Percentiles rank a stretch among this genome's conserved stretches.
phyloP scores from a whole-genome alignment of 2,888 invertebrate genomes.

The Arge pagana region DNA sequence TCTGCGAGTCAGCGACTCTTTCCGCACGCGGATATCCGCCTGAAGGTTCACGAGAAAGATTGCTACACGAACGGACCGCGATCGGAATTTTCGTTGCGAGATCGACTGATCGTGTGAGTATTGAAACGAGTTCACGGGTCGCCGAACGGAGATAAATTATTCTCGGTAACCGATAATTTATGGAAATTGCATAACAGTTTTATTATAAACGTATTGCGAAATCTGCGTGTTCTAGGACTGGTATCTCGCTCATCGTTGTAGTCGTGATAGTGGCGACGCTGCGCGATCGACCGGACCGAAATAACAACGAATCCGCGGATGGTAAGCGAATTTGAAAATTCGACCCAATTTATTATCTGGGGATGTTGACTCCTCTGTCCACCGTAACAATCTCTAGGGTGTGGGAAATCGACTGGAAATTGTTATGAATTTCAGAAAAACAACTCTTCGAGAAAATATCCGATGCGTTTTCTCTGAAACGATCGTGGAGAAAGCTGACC shows the following conservation, averaged over 20 bases:
- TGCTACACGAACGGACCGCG: conserved; percentile 19
- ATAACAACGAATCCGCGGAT: conserved; percentile 9
- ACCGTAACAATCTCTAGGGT: too few relatives aligned
- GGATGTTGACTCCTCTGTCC: too few relatives aligned
- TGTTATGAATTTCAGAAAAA: conserved; percentile 21
- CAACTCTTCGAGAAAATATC: conserved; percentile 9
- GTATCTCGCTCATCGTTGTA: conserved; percentile 1
- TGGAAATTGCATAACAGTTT: too few relatives aligned
- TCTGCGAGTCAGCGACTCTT: conserved; percentile 11
- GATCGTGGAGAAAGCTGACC: conserved; percentile 21
- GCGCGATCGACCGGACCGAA: conserved; percentile 1
- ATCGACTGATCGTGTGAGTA: conserved; percentile 32
- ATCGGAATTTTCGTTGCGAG: conserved; percentile 19
- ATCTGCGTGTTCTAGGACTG: conserved; percentile 7
- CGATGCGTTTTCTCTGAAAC: conserved; percentile 16
- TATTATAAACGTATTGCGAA: too few relatives aligned
- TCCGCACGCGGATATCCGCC: conserved; percentile 12
- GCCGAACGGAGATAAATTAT: background rate
- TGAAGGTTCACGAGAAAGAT: conserved; percentile 18
- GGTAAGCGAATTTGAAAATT: conserved; percentile 1
- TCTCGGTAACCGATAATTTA: too few relatives aligned
- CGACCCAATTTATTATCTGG: too few relatives aligned
- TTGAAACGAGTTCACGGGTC: background rate
- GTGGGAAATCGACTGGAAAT: too few relatives aligned
- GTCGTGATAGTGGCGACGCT: conserved; percentile 16